Evolutionary conservation across 2,113 vertebrate species (phyloP).

Genomic region (Podocnemis expansa): DNA sequence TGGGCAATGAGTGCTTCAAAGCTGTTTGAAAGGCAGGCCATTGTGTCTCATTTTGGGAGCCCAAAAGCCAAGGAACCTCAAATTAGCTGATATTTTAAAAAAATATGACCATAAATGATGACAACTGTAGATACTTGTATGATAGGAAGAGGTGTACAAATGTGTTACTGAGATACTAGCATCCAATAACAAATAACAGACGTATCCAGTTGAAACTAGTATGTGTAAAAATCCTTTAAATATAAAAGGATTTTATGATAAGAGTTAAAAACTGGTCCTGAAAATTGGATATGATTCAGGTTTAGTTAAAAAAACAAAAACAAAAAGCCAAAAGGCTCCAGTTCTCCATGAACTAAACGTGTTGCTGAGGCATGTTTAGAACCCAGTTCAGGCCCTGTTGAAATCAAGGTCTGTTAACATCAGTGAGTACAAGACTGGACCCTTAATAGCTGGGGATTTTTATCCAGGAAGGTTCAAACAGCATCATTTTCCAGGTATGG

Average conservation of each 20-base stretch:
- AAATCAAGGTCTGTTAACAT: neutral
- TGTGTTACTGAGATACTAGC: neutral
- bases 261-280: neutral
- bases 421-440: neutral
- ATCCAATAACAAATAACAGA: neutral
- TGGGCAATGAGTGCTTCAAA: neutral
- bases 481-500: neutral
- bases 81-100: neutral
- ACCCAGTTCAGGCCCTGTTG: neutral
- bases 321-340: accelerated
- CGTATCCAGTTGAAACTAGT: neutral
- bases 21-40: neutral
- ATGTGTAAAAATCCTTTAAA: neutral
- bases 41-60: neutral
- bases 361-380: accelerated
- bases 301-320: neutral
- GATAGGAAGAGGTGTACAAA: neutral
- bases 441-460: neutral
- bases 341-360: neutral
- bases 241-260: neutral
- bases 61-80: neutral
- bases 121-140: neutral
- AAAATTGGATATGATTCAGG: neutral
- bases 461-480: neutral
- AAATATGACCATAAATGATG: neutral